phyloP scores from a whole-genome alignment of 2,888 invertebrate species.

The Blera fallax region DNA sequence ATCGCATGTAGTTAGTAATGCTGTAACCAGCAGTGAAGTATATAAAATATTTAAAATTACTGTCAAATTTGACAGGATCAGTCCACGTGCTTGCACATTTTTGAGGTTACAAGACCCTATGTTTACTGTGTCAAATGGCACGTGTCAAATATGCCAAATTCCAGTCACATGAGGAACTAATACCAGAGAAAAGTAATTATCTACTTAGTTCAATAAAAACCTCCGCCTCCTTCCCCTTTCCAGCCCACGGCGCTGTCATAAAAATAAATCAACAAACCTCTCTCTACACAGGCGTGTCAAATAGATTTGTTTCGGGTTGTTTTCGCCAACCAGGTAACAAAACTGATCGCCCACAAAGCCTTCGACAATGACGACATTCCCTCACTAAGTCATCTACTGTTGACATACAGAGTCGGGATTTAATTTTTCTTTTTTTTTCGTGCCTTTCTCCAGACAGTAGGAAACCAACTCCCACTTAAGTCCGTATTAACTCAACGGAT shows the following conservation, averaged over 20 bases:
- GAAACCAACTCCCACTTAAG: constrained; percentile 50
- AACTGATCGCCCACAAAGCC: constrained; percentile 47
- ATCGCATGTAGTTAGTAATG: not conserved
- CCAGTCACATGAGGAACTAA: not conserved
- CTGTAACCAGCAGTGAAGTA: not conserved
- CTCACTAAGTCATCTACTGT: constrained; percentile 32
- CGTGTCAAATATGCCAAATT: not conserved
- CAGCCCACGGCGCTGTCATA: constrained; percentile 3
- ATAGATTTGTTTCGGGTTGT: constrained; percentile 32
- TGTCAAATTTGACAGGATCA: not conserved
- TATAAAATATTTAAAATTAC: not conserved
- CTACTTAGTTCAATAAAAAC: not conserved
- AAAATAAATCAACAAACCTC: not conserved
- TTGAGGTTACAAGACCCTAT: not conserved
- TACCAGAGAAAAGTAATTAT: not conserved
- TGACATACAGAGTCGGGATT: constrained; percentile 7
- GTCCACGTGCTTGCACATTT: not conserved
- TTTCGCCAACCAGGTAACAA: constrained; percentile 42
- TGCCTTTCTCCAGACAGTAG: constrained; percentile 53
- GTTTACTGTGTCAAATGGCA: not conserved
- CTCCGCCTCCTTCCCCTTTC: not conserved
- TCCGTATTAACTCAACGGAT: constrained; percentile 8
- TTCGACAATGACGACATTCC: constrained; percentile 61
- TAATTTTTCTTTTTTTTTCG: not conserved
- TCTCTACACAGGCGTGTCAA: not conserved